Conservation (phyloP, 2,888 invertebrate species). For the Saturnia japonica region DNA sequence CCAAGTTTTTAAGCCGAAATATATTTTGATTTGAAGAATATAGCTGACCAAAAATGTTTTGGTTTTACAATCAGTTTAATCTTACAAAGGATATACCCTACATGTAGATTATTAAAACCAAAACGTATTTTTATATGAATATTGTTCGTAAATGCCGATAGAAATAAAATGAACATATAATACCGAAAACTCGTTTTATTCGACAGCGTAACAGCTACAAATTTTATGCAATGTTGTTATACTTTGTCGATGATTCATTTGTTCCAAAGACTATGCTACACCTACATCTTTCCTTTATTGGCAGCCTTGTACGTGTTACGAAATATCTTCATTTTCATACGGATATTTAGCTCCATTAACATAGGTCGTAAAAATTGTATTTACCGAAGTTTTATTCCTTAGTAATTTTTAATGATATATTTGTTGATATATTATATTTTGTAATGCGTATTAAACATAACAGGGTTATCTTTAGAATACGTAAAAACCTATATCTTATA, state of each 20-base stretch:
- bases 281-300: constrained; percentile 3
- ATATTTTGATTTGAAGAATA: too few species aligned
- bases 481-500: too few species aligned
- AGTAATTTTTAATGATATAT: too few species aligned
- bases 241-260: constrained; percentile 4
- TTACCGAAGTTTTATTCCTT: too few species aligned
- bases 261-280: neutral
- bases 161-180: neutral
- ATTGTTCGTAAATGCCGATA: neutral
- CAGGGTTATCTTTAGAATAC: too few species aligned
- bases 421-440: too few species aligned
- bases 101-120: neutral
- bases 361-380: neutral
- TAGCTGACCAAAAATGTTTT: too few species aligned
- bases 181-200: neutral
- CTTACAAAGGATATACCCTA: too few species aligned
- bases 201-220: neutral
- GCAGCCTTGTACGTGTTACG: constrained; percentile 4
- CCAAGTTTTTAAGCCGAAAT: too few species aligned
- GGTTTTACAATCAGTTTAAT: too few species aligned
- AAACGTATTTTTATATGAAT: too few species aligned
- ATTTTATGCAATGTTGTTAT: neutral
- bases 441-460: too few species aligned
- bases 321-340: constrained; percentile 11
- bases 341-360: neutral